These are phyloP conservation scores for Nyctibius bracteatus DNA, from an alignment of 2,113 vertebrate species.

Conservation along the genomic window DNA sequence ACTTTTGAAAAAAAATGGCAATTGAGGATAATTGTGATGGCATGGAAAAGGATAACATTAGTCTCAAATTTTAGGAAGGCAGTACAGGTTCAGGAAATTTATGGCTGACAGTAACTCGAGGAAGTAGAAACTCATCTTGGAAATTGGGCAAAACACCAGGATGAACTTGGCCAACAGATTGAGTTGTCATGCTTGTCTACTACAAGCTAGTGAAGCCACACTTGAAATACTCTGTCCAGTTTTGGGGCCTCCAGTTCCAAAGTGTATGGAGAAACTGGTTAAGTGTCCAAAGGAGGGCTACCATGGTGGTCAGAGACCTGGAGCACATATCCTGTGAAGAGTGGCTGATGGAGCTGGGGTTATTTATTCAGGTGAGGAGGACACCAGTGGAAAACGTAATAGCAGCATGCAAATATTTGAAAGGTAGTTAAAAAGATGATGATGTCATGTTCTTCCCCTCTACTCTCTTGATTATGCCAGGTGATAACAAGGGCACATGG, in stretches of 20 bases:
- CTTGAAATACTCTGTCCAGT: neutral
- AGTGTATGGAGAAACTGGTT: neutral
- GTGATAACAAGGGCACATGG: neutral
- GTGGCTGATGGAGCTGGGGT: neutral
- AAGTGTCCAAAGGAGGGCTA: neutral
- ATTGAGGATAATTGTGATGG: neutral
- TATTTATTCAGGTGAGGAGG: neutral
- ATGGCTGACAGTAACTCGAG: neutral
- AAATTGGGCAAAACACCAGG: neutral
- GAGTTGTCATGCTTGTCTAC: neutral
- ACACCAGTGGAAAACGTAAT: neutral
- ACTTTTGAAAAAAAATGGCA: neutral
- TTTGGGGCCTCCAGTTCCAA: neutral
- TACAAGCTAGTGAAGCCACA: neutral
- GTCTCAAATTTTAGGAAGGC: neutral
- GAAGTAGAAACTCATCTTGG: neutral
- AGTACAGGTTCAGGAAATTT: neutral
- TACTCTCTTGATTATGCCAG: neutral
- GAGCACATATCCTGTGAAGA: neutral
- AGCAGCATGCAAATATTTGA: neutral
- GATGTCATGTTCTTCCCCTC: neutral
- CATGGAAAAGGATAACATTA: neutral
- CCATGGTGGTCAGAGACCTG: neutral
- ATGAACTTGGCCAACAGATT: neutral
- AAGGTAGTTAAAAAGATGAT: neutral